Evolutionary conservation across 2,888 invertebrate species (phyloP).

Genomic region (Athripsodes cinereus): DNA sequence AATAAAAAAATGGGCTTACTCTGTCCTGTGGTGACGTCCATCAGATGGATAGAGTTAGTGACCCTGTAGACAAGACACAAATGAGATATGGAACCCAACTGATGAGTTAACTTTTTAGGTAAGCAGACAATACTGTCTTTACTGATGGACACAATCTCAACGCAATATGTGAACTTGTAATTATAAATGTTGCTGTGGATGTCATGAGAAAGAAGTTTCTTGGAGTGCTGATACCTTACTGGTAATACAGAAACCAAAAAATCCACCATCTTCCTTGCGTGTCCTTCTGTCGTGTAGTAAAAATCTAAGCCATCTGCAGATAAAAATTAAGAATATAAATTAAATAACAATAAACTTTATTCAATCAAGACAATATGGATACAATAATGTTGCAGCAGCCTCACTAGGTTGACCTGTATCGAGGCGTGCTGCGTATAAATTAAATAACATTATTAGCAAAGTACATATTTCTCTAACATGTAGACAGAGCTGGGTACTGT

Average conservation of each 20-base stretch:
- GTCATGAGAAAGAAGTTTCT: constrained; percentile 95
- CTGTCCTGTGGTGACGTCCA: constrained; percentile 85
- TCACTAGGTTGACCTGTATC: too few species aligned
- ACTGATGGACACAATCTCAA: constrained; percentile 94
- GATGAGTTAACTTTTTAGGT: constrained; percentile 77
- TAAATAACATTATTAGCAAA: too few species aligned
- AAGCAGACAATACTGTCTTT: constrained; percentile 92
- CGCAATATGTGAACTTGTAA: constrained; percentile 90
- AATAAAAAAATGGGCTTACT: constrained; percentile 48
- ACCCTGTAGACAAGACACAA: constrained; percentile 86
- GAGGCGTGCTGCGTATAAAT: too few species aligned
- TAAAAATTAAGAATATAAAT: too few species aligned
- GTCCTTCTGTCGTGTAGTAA: constrained; percentile 81
- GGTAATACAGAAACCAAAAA: constrained; percentile 87
- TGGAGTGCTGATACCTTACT: constrained; percentile 80
- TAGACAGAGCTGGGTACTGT: too few species aligned
- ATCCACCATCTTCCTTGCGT: constrained; percentile 93
- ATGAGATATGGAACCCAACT: constrained; percentile 81
- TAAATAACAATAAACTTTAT: too few species aligned
- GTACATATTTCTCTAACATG: too few species aligned
- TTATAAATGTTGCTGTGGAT: constrained; percentile 94
- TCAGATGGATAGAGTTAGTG: constrained; percentile 83
- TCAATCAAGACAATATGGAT: too few species aligned
- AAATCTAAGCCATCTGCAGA: constrained; percentile 89
- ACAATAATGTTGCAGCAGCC: too few species aligned